These are phyloP conservation scores for Pelecanus crispus DNA, from an alignment of 2,113 vertebrate species.

Conservation along the genomic window DNA sequence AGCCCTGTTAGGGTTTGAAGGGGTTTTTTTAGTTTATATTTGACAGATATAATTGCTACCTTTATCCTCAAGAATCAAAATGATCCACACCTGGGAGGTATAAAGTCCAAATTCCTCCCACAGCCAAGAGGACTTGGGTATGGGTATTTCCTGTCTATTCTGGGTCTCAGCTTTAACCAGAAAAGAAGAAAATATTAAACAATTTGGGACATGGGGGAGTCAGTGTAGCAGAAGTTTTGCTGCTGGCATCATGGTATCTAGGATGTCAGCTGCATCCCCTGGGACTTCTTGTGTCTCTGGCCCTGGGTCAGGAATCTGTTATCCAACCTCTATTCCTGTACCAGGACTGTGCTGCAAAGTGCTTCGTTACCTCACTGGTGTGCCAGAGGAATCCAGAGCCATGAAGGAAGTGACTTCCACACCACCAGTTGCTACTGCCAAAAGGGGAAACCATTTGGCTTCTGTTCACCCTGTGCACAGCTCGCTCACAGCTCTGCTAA, in stretches of 20 bases:
- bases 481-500: background rate
- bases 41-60: background rate
- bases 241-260: background rate
- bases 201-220: background rate
- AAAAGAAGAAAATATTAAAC: background rate
- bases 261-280: background rate
- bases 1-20: background rate
- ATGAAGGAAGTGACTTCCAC: background rate
- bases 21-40: background rate
- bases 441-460: background rate
- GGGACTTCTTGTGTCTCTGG: background rate
- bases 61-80: background rate
- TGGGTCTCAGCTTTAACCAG: background rate
- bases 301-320: background rate
- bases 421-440: background rate
- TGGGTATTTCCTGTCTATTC: background rate
- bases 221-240: background rate
- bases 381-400: background rate
- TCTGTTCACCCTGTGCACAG: background rate
- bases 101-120: background rate
- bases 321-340: background rate
- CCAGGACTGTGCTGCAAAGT: background rate
- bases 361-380: background rate
- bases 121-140: background rate
- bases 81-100: background rate